Conservation (phyloP, 2,113 vertebrate species). For the Hucho hucho region DNA sequence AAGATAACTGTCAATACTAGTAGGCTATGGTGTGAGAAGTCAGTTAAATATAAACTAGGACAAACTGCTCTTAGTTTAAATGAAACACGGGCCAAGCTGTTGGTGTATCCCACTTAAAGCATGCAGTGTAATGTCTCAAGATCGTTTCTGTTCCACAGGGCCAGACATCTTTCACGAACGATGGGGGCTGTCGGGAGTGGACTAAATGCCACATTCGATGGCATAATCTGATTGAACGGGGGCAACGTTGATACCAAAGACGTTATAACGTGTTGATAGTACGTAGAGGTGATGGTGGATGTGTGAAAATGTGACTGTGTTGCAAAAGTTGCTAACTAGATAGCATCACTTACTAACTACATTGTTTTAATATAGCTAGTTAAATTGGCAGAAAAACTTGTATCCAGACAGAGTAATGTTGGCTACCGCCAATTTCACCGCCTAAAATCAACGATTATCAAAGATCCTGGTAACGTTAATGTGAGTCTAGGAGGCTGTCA, state of each 20-base stretch:
- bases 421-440: conserved; percentile 58
- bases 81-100: no score
- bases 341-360: no score
- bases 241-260: conserved; percentile 5
- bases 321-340: conserved; percentile 6
- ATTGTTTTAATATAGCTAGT: background rate
- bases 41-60: no score
- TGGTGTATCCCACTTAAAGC: background rate
- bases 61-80: no score
- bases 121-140: background rate
- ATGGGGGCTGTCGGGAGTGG: conserved; percentile 42
- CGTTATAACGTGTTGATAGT: conserved; percentile 15
- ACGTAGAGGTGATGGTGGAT: conserved; percentile 10
- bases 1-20: no score
- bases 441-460: conserved; percentile 1
- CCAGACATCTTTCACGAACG: conserved; percentile 28
- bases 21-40: no score
- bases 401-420: background rate
- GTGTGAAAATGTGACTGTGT: background rate
- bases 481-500: no score
- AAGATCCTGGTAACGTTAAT: background rate
- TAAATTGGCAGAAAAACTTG: conserved; percentile 42
- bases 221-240: conserved; percentile 13
- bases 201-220: conserved; percentile 48
- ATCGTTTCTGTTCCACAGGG: conserved; percentile 6